These are phyloP conservation scores for Hiodon tergisus DNA, from an alignment of 2,113 vertebrate genomes.

Conservation along the genomic window DNA sequence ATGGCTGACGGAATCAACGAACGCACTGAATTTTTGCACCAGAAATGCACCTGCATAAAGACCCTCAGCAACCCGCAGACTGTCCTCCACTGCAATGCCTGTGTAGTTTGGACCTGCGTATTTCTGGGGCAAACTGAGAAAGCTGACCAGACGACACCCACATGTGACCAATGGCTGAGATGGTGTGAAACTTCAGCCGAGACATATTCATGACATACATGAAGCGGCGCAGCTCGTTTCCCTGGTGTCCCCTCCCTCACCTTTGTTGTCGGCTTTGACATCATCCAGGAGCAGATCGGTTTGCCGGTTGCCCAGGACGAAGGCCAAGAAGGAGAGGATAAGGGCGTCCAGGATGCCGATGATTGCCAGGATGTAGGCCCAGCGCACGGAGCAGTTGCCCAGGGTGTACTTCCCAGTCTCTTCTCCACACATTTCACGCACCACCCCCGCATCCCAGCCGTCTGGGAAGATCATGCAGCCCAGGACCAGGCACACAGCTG, in stretches of 20 bases:
- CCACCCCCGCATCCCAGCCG: constrained; percentile 85
- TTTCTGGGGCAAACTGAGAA: too few relatives aligned
- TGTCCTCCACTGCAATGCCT: too few relatives aligned
- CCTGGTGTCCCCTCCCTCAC: constrained; percentile 41
- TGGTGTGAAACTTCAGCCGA: too few relatives aligned
- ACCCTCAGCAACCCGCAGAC: background rate
- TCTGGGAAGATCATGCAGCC: constrained; percentile 89
- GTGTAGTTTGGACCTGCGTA: too few relatives aligned
- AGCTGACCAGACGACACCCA: too few relatives aligned
- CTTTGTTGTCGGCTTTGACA: constrained; percentile 80
- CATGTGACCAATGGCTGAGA: too few relatives aligned
- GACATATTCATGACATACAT: too few relatives aligned
- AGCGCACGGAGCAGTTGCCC: constrained; percentile 78
- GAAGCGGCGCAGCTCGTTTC: too few relatives aligned
- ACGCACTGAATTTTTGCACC: constrained; percentile 13
- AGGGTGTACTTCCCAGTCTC: constrained; percentile 59
- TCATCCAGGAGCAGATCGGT: constrained; percentile 81
- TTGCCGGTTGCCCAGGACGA: constrained; percentile 87
- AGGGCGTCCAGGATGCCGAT: constrained; percentile 88
- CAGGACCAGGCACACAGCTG: constrained; percentile 83
- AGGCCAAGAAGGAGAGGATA: constrained; percentile 89
- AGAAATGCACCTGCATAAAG: background rate
- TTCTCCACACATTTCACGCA: constrained; percentile 86
- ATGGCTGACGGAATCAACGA: too few relatives aligned
- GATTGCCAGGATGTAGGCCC: constrained; percentile 88